Percentiles rank a stretch among this genome's conserved stretches.
These are phyloP conservation scores for Phalacrocorax aristotelis DNA, from an alignment of 2,113 vertebrate species.

Conservation along the genomic window DNA sequence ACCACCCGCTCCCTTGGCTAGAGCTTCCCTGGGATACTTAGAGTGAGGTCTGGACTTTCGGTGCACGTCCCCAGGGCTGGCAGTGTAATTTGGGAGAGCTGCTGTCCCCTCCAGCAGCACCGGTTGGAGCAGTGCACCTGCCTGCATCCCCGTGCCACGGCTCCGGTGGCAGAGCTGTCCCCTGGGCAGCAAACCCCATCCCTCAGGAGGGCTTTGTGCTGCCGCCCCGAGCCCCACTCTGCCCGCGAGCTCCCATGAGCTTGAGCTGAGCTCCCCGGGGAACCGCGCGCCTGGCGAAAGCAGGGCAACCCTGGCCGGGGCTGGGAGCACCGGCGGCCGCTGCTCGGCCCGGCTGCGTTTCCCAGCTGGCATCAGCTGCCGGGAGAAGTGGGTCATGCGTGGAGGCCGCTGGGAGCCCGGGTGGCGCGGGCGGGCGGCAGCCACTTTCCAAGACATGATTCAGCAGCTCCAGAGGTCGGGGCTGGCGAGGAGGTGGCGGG, in stretches of 20 bases:
- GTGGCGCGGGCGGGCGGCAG: not conserved
- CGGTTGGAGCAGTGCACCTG: fast-evolving
- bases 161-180: not conserved
- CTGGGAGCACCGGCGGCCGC: not conserved
- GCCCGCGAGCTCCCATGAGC: fast-evolving
- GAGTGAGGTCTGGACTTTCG: not conserved
- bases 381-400: slow-evolving; percentile 62
- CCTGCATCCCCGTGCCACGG: fast-evolving
- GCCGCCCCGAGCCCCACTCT: not conserved
- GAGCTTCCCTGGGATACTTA: not conserved
- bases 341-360: not conserved
- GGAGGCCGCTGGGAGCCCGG: slow-evolving; percentile 25
- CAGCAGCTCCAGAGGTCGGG: slow-evolving; percentile 29
- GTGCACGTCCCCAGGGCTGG: fast-evolving
- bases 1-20: not conserved
- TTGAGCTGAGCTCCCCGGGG: not conserved
- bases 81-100: fast-evolving
- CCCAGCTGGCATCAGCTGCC: slow-evolving; percentile 15
- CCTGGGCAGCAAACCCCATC: not conserved
- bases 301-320: not conserved
- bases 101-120: not conserved
- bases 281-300: not conserved
- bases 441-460: not conserved
- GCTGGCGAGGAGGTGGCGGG: not conserved
- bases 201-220: fast-evolving